Evolutionary conservation across 2,797 vertebrate species (phyloP).

Genomic region (Neostethus bicornis): DNA sequence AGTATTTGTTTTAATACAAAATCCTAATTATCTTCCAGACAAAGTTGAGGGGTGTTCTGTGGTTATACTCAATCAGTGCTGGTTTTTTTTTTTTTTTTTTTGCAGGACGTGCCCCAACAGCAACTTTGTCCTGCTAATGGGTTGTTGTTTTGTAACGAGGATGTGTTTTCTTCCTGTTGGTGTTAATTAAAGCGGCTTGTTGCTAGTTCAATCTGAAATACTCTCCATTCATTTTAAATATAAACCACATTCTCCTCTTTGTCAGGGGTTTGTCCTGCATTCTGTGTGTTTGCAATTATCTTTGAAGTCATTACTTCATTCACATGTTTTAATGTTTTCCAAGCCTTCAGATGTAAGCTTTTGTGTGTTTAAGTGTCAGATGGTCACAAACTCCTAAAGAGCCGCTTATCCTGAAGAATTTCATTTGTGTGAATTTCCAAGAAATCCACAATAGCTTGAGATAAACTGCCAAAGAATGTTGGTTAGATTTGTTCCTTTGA

Average conservation of each 20-base stretch:
- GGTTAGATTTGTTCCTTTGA: background rate
- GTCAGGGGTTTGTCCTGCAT: background rate
- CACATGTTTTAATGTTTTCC: slow-evolving; percentile 7
- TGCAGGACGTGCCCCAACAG: background rate
- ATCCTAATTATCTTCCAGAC: slow-evolving; percentile 43
- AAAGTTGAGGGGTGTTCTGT: slow-evolving; percentile 11
- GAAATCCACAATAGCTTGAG: background rate
- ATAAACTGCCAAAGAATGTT: background rate
- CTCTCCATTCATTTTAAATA: background rate
- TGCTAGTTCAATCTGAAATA: background rate
- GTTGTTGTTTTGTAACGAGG: background rate
- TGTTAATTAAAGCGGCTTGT: background rate
- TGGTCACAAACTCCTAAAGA: slow-evolving; percentile 17
- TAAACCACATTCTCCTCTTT: background rate
- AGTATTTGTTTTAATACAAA: slow-evolving; percentile 27
- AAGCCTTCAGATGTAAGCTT: background rate
- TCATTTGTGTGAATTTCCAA: slow-evolving; percentile 12
- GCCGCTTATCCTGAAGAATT: slow-evolving; percentile 16
- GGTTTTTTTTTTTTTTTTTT: too few species aligned
- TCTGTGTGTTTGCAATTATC: background rate
- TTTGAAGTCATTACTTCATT: slow-evolving; percentile 17
- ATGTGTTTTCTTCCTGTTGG: background rate
- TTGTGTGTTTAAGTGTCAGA: slow-evolving; percentile 10
- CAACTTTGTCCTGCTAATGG: background rate
- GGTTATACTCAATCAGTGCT: slow-evolving; percentile 14